Evolutionary conservation across 1,140 invertebrate genomes (phyloP), one percentile per base, ranked within the genome.

Genomic region (Drosophila tsacasi): DNA sequence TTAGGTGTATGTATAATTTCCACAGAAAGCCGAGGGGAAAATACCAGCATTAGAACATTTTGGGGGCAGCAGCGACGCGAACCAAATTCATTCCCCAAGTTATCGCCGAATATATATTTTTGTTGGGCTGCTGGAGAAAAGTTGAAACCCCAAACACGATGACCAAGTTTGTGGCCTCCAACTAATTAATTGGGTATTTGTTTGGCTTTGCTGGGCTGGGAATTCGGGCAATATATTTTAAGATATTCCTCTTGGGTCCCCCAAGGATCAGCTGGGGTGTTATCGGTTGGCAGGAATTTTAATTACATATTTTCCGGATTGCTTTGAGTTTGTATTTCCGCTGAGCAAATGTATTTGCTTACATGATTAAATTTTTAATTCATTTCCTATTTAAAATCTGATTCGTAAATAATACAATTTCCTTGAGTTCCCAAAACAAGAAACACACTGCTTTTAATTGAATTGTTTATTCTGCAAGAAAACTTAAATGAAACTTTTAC

Each of bases 1-100:
- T 66, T 66, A 72, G 42, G 67, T 71, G 62, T 82, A 60, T 86
- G 65, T 85, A 86, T 86, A 85, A 86, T 85, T 86, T 85, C 46
- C 50, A 65, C 54, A 67, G 59, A 79, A 72, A 59, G 55, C 69
- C 81, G 47, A 61, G 50, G 57, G 65, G 68, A 37, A 65, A 82
- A 50, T 75, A 42, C 74, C 39, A 35, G 63, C 61, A 65, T 65
- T 72, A 60, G 69, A 73, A 72, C 50, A 44, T 59, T 72, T 59
- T 37, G 30, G 27, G 32, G 21, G 32, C 21, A 23, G 25, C 39
- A 52, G 61, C 60, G 42, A 68, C 46, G 66, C 61, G 21, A 66
- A 35, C 23, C 21, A 37, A 71, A 71, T 71, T 71, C 49, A 55
- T 71, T 67, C 47, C 40, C 65, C 39, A 73, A 69, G 69, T 73